Evolutionary conservation across 1,140 invertebrate species (phyloP).

Genomic region (Rhynchophorus ferrugineus): DNA sequence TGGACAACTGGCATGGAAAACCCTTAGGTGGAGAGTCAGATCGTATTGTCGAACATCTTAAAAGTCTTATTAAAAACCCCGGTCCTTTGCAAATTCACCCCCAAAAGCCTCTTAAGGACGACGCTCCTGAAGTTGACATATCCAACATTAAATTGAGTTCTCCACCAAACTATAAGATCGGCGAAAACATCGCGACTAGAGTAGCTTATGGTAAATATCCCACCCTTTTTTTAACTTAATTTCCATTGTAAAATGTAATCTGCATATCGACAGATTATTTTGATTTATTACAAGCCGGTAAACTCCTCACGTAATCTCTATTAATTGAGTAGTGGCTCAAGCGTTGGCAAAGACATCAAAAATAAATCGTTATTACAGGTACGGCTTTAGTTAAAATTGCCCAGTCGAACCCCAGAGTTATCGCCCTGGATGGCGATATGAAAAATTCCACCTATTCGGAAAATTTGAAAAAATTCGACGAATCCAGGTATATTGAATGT

Average conservation of each 20-base stretch:
- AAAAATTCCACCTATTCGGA: slow-evolving; percentile 98
- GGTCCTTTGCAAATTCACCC: slow-evolving; percentile 50
- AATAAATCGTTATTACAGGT: slow-evolving; percentile 6
- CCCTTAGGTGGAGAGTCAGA: slow-evolving; percentile 77
- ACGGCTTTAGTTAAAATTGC: slow-evolving; percentile 86
- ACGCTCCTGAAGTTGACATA: slow-evolving; percentile 66
- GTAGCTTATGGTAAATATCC: slow-evolving; percentile 72
- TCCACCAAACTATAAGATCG: slow-evolving; percentile 78
- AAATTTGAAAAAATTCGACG: slow-evolving; percentile 74
- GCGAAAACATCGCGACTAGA: slow-evolving; percentile 82
- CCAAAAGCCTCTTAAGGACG: slow-evolving; percentile 58
- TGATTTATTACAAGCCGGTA: neutral
- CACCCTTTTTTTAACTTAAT: neutral
- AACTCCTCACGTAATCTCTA: neutral
- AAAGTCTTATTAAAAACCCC: slow-evolving; percentile 56
- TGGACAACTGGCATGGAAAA: slow-evolving; percentile 97
- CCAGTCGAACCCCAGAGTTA: slow-evolving; percentile 72
- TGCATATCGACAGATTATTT: neutral
- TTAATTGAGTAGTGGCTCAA: neutral
- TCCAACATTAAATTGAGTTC: slow-evolving; percentile 69
- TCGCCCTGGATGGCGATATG: slow-evolving; percentile 92
- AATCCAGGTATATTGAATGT: slow-evolving; percentile 85
- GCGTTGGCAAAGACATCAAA: neutral
- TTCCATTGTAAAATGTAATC: neutral
- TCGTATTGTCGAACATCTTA: slow-evolving; percentile 64